Conservation (phyloP, 2,797 vertebrate species). For the Distichodus sexfasciatus region DNA sequence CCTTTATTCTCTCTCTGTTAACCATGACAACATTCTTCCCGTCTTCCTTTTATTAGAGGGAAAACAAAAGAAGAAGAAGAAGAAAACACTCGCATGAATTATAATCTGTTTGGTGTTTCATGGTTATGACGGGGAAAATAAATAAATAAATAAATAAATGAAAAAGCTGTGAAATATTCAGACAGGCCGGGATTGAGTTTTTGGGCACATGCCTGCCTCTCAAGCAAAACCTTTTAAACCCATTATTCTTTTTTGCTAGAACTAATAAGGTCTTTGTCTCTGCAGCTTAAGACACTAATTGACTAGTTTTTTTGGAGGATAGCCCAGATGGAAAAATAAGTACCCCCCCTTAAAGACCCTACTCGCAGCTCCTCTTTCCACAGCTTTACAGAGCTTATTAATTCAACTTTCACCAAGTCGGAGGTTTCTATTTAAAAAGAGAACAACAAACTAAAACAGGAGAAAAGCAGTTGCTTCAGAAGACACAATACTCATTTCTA, state of each 20-base stretch:
- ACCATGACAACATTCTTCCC: slow-evolving; percentile 60
- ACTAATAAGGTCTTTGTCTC: slow-evolving; percentile 82
- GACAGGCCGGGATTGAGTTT: slow-evolving; percentile 56
- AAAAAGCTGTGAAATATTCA: slow-evolving; percentile 62
- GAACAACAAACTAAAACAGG: slow-evolving; percentile 71
- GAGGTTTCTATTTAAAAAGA: slow-evolving; percentile 76
- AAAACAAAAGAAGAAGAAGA: slow-evolving; percentile 53
- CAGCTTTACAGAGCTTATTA: slow-evolving; percentile 81
- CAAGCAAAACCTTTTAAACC: slow-evolving; percentile 78
- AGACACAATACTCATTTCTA: slow-evolving; percentile 68
- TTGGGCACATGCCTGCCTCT: slow-evolving; percentile 67
- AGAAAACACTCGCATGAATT: slow-evolving; percentile 41
- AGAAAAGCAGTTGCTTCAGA: slow-evolving; percentile 70
- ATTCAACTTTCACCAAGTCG: slow-evolving; percentile 83
- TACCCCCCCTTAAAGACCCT: slow-evolving; percentile 78
- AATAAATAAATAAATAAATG: too few relatives aligned
- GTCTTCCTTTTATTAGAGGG: slow-evolving; percentile 67
- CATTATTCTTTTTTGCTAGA: slow-evolving; percentile 79
- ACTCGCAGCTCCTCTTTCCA: slow-evolving; percentile 72
- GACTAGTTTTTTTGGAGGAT: slow-evolving; percentile 80
- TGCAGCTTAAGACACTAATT: slow-evolving; percentile 83
- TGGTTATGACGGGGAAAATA: too few relatives aligned
- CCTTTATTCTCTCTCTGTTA: slow-evolving; percentile 53
- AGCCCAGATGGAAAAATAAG: slow-evolving; percentile 83
- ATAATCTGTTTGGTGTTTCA: slow-evolving; percentile 53